phyloP scores from a whole-genome alignment of 2,888 invertebrate genomes.

The Ptilodon capucinus region DNA sequence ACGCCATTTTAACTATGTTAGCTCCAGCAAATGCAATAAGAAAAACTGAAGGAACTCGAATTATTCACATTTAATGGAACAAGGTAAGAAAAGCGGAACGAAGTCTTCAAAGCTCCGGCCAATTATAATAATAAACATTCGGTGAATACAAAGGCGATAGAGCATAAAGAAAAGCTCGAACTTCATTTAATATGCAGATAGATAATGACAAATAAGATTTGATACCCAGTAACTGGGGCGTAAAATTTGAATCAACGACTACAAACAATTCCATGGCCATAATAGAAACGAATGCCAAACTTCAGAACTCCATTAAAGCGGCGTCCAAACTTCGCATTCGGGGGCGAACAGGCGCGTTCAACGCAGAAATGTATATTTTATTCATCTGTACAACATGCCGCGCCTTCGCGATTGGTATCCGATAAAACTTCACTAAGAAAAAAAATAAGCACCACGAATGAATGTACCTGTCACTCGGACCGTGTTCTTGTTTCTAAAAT shows the following conservation, averaged over 20 bases:
- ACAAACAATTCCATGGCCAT: slow-evolving; percentile 68
- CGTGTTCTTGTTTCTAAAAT: slow-evolving; percentile 81
- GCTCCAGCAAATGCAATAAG: slow-evolving; percentile 35
- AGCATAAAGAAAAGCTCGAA: slow-evolving; percentile 35
- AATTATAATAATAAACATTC: slow-evolving; percentile 37
- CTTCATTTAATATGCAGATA: slow-evolving; percentile 45
- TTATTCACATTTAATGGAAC: slow-evolving; percentile 10
- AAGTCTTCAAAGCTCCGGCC: slow-evolving; percentile 17
- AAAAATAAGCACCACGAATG: slow-evolving; percentile 77
- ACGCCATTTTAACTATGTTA: slow-evolving; percentile 44
- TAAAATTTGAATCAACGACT: slow-evolving; percentile 74
- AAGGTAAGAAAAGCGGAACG: slow-evolving; percentile 1
- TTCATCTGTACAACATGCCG: slow-evolving; percentile 71
- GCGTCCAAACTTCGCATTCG: slow-evolving; percentile 70
- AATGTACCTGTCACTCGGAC: slow-evolving; percentile 79
- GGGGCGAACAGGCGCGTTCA: slow-evolving; percentile 61
- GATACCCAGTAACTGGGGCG: slow-evolving; percentile 64
- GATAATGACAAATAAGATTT: slow-evolving; percentile 63
- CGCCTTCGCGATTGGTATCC: slow-evolving; percentile 69
- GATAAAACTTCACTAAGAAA: slow-evolving; percentile 74
- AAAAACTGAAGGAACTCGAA: slow-evolving; percentile 6
- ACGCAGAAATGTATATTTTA: slow-evolving; percentile 76
- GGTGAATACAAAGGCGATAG: slow-evolving; percentile 38
- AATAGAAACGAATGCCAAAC: slow-evolving; percentile 75
- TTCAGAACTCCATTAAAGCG: slow-evolving; percentile 75